Evolutionary conservation across 1,140 invertebrate genomes (phyloP).

Genomic region (Apocrypta bakeri): DNA sequence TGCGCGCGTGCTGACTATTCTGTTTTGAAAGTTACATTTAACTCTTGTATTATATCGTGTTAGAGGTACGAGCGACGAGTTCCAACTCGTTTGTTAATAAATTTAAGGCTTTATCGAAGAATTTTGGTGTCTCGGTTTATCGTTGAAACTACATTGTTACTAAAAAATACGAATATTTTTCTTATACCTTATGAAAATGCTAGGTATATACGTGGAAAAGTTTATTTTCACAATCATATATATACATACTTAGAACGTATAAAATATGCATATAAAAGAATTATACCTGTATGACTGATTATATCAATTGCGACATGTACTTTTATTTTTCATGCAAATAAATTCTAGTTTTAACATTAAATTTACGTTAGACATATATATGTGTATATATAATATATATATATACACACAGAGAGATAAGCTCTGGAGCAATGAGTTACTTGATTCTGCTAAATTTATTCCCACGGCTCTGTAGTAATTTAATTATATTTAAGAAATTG

Average conservation of each 20-base stretch:
- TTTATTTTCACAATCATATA: not conserved
- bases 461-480: not conserved
- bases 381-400: too few relatives aligned
- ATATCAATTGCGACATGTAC: not conserved
- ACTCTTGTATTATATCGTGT: not conserved
- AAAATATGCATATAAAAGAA: not conserved
- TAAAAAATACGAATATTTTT: not conserved
- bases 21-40: not conserved
- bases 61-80: not conserved
- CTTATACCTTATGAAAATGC: not conserved
- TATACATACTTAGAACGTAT: not conserved
- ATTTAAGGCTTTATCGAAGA: not conserved
- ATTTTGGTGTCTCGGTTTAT: not conserved
- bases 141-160: conserved; percentile 1
- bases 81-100: not conserved
- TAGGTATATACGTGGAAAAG: not conserved
- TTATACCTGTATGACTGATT: not conserved
- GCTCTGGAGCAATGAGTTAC: too few relatives aligned
- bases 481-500: not conserved
- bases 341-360: not conserved
- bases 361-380: too few relatives aligned
- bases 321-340: not conserved
- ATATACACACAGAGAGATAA: too few relatives aligned
- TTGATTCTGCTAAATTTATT: not conserved
- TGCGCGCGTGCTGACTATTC: not conserved